These are phyloP conservation scores for Lingula anatina DNA, from an alignment of 2,888 invertebrate species.

Conservation along the genomic window DNA sequence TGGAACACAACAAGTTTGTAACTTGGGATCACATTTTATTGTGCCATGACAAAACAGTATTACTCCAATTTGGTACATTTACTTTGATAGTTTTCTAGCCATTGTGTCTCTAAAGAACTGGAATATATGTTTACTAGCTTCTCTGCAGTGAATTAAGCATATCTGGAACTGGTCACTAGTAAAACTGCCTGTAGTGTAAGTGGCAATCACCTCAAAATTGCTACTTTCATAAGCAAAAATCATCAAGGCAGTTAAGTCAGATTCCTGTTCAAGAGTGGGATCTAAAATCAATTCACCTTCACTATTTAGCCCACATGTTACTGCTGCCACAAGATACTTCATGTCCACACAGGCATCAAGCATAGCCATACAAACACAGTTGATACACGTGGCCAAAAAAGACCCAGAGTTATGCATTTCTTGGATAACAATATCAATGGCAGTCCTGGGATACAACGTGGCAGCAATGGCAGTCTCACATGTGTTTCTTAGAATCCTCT, in stretches of 20 bases:
- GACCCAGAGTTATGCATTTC: slow-evolving; percentile 69
- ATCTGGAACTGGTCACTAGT: slow-evolving; percentile 31
- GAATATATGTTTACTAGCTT: slow-evolving; percentile 30
- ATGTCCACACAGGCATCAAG: slow-evolving; percentile 79
- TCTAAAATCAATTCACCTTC: slow-evolving; percentile 62
- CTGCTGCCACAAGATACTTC: slow-evolving; percentile 75
- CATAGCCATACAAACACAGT: slow-evolving; percentile 76
- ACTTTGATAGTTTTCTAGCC: slow-evolving; percentile 30
- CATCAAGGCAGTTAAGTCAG: slow-evolving; percentile 26
- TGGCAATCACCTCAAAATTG: slow-evolving; percentile 27
- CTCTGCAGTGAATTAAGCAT: slow-evolving; percentile 21
- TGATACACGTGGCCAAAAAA: slow-evolving; percentile 72
- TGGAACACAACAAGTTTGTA: too few species aligned
- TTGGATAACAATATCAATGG: slow-evolving; percentile 74
- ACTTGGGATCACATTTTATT: too few species aligned
- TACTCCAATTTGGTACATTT: neutral
- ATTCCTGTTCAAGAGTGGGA: slow-evolving; percentile 57
- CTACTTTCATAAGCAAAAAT: slow-evolving; percentile 42
- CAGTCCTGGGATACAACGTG: slow-evolving; percentile 73
- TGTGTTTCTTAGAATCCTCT: slow-evolving; percentile 69
- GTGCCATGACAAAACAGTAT: too few species aligned
- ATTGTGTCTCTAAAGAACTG: slow-evolving; percentile 35
- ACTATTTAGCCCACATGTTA: slow-evolving; percentile 64
- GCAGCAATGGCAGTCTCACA: slow-evolving; percentile 70
- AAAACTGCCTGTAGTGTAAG: slow-evolving; percentile 28